Percentiles rank a stretch among this genome's conserved stretches.
Evolutionary conservation across 1,140 invertebrate genomes (phyloP).

Genomic region (Drosophila yakuba): DNA sequence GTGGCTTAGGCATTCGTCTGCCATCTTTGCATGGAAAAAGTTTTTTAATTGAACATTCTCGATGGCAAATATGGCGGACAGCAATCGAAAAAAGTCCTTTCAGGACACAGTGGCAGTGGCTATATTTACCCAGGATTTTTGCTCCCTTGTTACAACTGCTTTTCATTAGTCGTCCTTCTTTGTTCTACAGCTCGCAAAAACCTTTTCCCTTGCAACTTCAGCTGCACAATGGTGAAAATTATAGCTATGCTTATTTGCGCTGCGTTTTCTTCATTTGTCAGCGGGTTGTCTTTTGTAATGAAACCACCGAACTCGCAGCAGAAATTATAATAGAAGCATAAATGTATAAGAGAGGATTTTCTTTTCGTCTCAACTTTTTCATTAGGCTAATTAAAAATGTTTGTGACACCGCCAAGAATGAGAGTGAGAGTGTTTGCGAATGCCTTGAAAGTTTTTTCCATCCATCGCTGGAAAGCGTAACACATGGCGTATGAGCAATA

Average conservation of each 20-base stretch:
- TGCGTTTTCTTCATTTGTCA: constrained; percentile 75
- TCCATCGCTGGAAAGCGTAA: constrained; percentile 45
- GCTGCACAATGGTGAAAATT: constrained; percentile 68
- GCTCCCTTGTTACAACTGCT: constrained; percentile 18
- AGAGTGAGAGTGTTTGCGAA: constrained; percentile 50
- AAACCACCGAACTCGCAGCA: constrained; percentile 26
- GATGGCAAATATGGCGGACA: constrained; percentile 15
- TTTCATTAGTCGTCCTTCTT: constrained; percentile 67
- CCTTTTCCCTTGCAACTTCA: not conserved
- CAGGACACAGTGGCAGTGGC: constrained; percentile 44
- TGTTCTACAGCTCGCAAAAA: constrained; percentile 44
- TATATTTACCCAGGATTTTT: constrained; percentile 65
- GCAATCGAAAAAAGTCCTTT: constrained; percentile 25
- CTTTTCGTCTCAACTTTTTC: constrained; percentile 71
- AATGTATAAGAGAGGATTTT: constrained; percentile 42
- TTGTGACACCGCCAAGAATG: constrained; percentile 21
- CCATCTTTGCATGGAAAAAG: constrained; percentile 21
- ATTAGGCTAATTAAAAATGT: constrained; percentile 83
- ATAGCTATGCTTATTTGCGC: constrained; percentile 72
- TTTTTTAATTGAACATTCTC: constrained; percentile 75
- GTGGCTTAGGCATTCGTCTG: constrained; percentile 56
- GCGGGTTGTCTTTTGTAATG: constrained; percentile 31
- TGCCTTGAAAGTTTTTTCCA: constrained; percentile 60
- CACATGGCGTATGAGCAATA: constrained; percentile 75
- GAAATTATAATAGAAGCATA: constrained; percentile 41